phyloP scores from a whole-genome alignment of 2,888 invertebrate genomes.

The Watsonalla binaria region DNA sequence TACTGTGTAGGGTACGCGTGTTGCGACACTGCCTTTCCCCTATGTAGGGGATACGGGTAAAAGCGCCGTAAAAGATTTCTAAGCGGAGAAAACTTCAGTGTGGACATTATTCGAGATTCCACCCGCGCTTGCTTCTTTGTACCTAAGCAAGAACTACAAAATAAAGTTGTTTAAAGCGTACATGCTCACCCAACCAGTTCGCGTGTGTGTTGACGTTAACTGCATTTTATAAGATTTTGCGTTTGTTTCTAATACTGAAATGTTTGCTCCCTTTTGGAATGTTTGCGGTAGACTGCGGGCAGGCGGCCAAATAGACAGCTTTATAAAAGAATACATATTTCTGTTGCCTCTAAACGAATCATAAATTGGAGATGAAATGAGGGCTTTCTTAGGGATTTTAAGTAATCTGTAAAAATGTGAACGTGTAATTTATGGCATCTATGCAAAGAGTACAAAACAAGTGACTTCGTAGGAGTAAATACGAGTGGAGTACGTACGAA shows the following conservation, averaged over 20 bases:
- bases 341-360: slow-evolving; percentile 46
- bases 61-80: slow-evolving; percentile 27
- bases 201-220: slow-evolving; percentile 67
- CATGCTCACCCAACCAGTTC: slow-evolving; percentile 45
- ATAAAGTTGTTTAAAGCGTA: slow-evolving; percentile 50
- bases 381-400: slow-evolving; percentile 20
- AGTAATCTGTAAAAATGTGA: slow-evolving; percentile 8
- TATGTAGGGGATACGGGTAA: slow-evolving; percentile 1
- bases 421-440: slow-evolving; percentile 27
- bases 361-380: slow-evolving; percentile 41
- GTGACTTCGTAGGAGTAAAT: slow-evolving; percentile 45
- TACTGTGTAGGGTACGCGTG: slow-evolving; percentile 15
- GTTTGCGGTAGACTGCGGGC: slow-evolving; percentile 56
- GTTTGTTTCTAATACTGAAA: slow-evolving; percentile 59
- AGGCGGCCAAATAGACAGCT: slow-evolving; percentile 65
- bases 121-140: slow-evolving; percentile 26
- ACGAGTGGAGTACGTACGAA: slow-evolving; percentile 45
- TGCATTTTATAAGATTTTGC: slow-evolving; percentile 67
- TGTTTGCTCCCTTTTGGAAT: slow-evolving; percentile 59
- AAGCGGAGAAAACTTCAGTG: slow-evolving; percentile 38
- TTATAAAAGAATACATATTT: slow-evolving; percentile 59
- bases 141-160: slow-evolving; percentile 30
- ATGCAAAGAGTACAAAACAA: slow-evolving; percentile 42
- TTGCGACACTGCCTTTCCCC: slow-evolving; percentile 11
- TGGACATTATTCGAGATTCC: slow-evolving; percentile 44